Base-by-base conservation (phyloP, 2,888 invertebrate genomes). In the Perithous albicinctus region DNA sequence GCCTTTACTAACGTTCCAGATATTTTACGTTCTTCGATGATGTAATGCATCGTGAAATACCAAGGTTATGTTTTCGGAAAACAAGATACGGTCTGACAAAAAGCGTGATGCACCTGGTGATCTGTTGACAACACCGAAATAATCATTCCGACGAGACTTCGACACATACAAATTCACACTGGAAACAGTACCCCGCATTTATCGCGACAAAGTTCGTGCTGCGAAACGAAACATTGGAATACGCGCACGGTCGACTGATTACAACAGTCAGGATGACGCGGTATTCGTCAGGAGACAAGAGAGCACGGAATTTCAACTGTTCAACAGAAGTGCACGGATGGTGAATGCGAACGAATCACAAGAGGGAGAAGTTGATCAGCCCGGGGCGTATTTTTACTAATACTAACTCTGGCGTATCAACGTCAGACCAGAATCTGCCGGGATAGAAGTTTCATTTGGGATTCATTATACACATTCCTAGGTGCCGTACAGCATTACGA, bases 211-310 rank as follows among this genome's bases (percentile, higher is more conserved):
- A 18, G 29, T 15, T 66, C 32, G 41, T 23, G 29, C n/a, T 20
- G 4, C 35, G 32, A 23, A 48, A 69, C 4, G 23, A 32, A 41
- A 54, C 20, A 29, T 41, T 51, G 1, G 41, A 26, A 41, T 29
- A 20, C 10, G 54, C 38, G 15, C 26, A 35, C n/a, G 48, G n/a
- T n/a, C 41, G 38, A 15, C 51, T 80, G 76, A 76, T 76, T 72
- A 61, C 43, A 66, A 80, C 66, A 70, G 64, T 80, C 51, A 23
- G 6, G 41, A 78, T 70, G 41, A 70, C 48, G 18, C 29, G 12
- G 46, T 59, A 66, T 72, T 63, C 41, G 8, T 8, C n/a, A 35
- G 43, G 35, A 7, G 54, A 43, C 26, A 64, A 23, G 41, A 75
- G 38, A 12, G 29, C 51, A 8, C 18, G 54, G 67, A 61, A 46